phyloP scores from a whole-genome alignment of 2,797 vertebrate species.

The Sphaeramia orbicularis region DNA sequence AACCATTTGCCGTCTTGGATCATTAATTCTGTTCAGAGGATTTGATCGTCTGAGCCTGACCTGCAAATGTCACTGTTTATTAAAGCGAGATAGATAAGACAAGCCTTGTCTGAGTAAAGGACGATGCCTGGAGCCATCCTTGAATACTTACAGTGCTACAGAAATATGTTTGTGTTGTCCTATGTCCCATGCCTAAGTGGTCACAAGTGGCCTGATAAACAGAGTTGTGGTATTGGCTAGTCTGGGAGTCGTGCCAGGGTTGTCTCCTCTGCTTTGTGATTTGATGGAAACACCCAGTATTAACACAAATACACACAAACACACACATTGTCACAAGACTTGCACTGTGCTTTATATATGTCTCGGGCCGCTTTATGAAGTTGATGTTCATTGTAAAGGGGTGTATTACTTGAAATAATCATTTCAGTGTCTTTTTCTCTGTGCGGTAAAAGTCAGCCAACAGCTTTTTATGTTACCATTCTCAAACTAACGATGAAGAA shows the following conservation, averaged over 20 bases:
- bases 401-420: too few relatives aligned
- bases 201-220: constrained; percentile 16
- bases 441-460: too few relatives aligned
- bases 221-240: constrained; percentile 15
- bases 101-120: neutral
- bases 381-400: neutral
- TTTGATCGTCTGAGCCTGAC: neutral
- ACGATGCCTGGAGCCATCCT: neutral
- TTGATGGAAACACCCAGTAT: constrained; percentile 12
- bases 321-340: neutral
- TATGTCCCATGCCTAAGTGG: constrained; percentile 5
- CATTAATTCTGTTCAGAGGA: neutral
- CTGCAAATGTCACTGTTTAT: neutral
- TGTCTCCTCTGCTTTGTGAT: constrained; percentile 15
- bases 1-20: neutral
- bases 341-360: constrained; percentile 14
- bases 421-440: too few relatives aligned
- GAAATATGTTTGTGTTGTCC: constrained; percentile 13
- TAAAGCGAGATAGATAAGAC: neutral
- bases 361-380: constrained; percentile 14
- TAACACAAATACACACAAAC: neutral
- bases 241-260: constrained; percentile 39
- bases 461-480: too few relatives aligned
- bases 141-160: neutral
- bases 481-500: too few relatives aligned